Evolutionary conservation across 2,113 vertebrate genomes (phyloP).

Genomic region (Pyxicephalus adspersus): DNA sequence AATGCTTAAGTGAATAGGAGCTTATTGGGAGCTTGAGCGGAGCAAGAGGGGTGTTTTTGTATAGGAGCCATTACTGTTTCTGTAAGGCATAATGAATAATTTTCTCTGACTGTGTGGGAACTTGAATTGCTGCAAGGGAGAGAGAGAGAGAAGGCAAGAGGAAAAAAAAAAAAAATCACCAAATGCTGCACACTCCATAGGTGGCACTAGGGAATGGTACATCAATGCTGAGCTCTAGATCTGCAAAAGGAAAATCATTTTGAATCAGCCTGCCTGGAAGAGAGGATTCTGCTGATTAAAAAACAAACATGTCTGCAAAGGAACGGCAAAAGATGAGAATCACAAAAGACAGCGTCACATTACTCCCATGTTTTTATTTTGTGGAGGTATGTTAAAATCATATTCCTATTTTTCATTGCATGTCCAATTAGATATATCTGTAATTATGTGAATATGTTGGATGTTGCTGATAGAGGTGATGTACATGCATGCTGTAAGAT

Average conservation of each 20-base stretch:
- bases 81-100: slow-evolving; percentile 46
- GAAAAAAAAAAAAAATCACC: slow-evolving; percentile 21
- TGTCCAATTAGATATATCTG: background rate
- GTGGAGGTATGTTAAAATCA: slow-evolving; percentile 86
- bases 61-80: slow-evolving; percentile 50
- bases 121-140: slow-evolving; percentile 49
- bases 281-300: slow-evolving; percentile 32
- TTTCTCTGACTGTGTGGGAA: slow-evolving; percentile 54
- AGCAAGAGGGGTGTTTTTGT: slow-evolving; percentile 37
- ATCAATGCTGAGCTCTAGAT: slow-evolving; percentile 63
- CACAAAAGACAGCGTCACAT: slow-evolving; percentile 92
- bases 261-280: slow-evolving; percentile 44
- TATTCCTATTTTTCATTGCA: background rate
- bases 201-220: slow-evolving; percentile 70
- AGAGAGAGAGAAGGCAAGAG: background rate
- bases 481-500: no score
- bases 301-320: slow-evolving; percentile 84
- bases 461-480: background rate
- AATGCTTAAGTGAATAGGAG: slow-evolving; percentile 49
- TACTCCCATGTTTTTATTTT: slow-evolving; percentile 97
- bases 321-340: slow-evolving; percentile 80
- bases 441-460: background rate
- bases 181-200: slow-evolving; percentile 65
- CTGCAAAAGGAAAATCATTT: slow-evolving; percentile 61
- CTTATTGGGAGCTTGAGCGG: slow-evolving; percentile 32